Evolutionary conservation across 1,140 invertebrate genomes (phyloP), one percentile per base, ranked within the genome.

Genomic region (Eupristina koningsbergeri): DNA sequence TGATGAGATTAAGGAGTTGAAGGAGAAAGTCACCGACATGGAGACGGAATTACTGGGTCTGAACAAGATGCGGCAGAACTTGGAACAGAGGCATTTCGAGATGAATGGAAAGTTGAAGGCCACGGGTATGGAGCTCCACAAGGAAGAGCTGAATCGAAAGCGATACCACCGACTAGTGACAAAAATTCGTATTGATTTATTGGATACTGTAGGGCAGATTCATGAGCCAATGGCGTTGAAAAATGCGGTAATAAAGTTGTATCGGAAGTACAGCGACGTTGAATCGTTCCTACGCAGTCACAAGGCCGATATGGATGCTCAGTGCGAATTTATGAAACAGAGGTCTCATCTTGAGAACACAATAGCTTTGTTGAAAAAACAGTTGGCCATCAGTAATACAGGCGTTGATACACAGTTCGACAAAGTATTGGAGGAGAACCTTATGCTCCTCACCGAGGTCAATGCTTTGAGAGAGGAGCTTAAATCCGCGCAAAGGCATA

Each of bases 191-290:
- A 94, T 95, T 47, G 96, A 98, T 87, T 93, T 98, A 47, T 95
- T 96, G 86, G 94, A 95, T 83, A 94, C 95, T 86, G 95, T 96
- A 9, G 94, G 94, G 0, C 94, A 96, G 41, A 94, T 97, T 36
- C 95, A 97, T 90, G 95, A 97, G 84, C 95, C 96, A 0, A 94
- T 94, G 31, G 94, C 95, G 76, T 91, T 98, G 3, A 97, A 97
- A 91, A 93, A 94, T n/a, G 94, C 93, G n/a, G 94, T 98, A 2
- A 96, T 94, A 90, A 90, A 94, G 26, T 91, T 97, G 84, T 96
- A 96, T 89, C 94, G 95, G 77, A 96, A 95, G 87, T 97, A 97
- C 87, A 96, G 95, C 67, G 94, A 94, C 31, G 94, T 95, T 81
- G 93, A 94, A 77, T 94, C 95, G 85, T 94, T 96, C 64, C 92